Evolutionary conservation across 2,888 invertebrate genomes (phyloP), one percentile per base, ranked within the genome.

Genomic region (Rotaria magnacalcarata): DNA sequence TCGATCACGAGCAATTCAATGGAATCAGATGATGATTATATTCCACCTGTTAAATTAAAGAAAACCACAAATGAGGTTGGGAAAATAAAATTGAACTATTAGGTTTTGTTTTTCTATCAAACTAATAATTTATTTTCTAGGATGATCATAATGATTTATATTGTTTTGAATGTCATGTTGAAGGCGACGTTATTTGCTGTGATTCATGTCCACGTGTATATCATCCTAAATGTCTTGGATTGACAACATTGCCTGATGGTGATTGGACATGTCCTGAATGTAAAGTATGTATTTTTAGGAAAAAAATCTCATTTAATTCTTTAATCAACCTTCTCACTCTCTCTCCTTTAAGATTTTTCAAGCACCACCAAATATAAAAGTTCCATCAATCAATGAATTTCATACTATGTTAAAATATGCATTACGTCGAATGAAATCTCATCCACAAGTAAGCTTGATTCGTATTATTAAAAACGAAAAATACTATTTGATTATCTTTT

Each of bases 221-320:
- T 92, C 97, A 97, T 92, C 92, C 92, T 24, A 94, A 94, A 90
- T 97, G 97, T 91, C 93, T 91, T 84, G 89, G 87, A 56, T 88
- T 89, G 85, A 88, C 80, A 86, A 87, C 87, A 41, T 80, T 34
- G 4, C 74, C 86, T 34, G 89, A 89, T 7, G 92, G 92, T 89
- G 93, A 93, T 90, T 96, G 96, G 95, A 94, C 94, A 85, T 97
- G 97, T 90, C 94, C 95, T 0, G 96, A 96, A 90, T 97, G 97
- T 90, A 92, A 94, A 88, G 90, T 90, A 88, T 85, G 87, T n/a
- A n/a, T 24, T 43, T 84, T 41, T 8, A 2, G 34, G 34, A 11
- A 52, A 52, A 14, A 16, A 52, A 52, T 52, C 3, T 52, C 52
- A 84, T 41, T 5, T 14, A 14, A 50, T 84, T 43, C 27, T 67